Evolutionary conservation across 1,140 invertebrate genomes (phyloP), one percentile per base, ranked within the genome.

Genomic region (Arion vulgaris): DNA sequence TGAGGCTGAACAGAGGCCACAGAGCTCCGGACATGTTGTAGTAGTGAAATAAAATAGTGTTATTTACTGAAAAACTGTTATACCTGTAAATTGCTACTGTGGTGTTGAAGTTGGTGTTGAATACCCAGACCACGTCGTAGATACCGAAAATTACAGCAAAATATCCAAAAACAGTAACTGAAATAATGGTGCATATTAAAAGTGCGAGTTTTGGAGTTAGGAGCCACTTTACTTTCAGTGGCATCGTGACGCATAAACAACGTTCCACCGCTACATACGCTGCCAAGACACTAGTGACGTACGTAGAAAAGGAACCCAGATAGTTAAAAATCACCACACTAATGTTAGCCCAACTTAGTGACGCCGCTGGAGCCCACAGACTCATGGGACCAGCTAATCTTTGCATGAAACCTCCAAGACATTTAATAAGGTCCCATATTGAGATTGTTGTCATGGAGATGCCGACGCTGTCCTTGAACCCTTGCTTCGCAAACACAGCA

Each of bases 91-190:
- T 38, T 1, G 80, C 80, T 26, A 74, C 49, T 17, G 80, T 53
- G 0, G 80, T 34, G 71, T 81, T 81, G 4, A 36, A 57, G 28
- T 13, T 73, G 13, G 41, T 49, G 49, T 74, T 49, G 38, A 34
- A 74, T 39, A 81, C 45, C 80, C 80, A 81, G 28, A 73, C 9
- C 1, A 81, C 39, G 45, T 81, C 80, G 71, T 81, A 81, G 28
- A 81, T 81, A 32, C 80, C 80, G 71, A 73, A 81, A 53, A 81
- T 74, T 5, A 81, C 80, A 1, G 51, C 80, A 45, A 81, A 81
- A 11, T 36, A 72, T 26, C 80, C 80, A 39, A 81, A 81, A 1
- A 81, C 80, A 1, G 72, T 45, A 17, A 81, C 49, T 13, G 80
- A 81, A 28, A 81, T 53, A 23, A 41, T n/a, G 26, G 72, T 38